phyloP scores from a whole-genome alignment of 2,888 invertebrate species.

The Oxycera nigricornis region DNA sequence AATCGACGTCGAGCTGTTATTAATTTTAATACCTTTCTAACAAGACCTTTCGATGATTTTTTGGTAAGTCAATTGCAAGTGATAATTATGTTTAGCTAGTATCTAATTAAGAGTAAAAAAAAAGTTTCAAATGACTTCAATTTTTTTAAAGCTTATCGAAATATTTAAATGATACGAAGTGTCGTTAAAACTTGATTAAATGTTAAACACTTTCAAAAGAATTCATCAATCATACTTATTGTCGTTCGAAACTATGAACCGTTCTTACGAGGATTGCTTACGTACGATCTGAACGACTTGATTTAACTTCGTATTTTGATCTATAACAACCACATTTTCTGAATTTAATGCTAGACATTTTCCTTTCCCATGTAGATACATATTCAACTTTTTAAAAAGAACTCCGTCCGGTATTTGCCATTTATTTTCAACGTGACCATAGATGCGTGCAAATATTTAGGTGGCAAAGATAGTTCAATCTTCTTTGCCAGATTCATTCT shows the following conservation, averaged over 20 bases:
- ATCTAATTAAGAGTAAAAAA: neutral
- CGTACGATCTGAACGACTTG: too few species aligned
- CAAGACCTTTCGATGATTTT: neutral
- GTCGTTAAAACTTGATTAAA: too few species aligned
- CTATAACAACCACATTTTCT: too few species aligned
- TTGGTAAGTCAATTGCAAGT: too few species aligned
- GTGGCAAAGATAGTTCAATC: neutral
- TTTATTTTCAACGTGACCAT: conserved; percentile 18
- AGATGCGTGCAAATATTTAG: conserved; percentile 1
- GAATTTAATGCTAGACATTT: too few species aligned
- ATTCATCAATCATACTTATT: too few species aligned
- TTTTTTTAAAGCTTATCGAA: too few species aligned
- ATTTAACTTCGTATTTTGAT: too few species aligned
- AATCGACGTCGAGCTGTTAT: neutral
- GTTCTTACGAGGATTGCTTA: too few species aligned
- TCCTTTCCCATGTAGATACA: neutral
- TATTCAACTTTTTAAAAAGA: conserved; percentile 14
- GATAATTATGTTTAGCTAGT: neutral
- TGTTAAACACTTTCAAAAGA: too few species aligned
- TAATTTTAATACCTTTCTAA: neutral
- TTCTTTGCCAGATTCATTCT: neutral
- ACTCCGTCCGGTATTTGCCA: conserved; percentile 5
- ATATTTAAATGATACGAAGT: too few species aligned
- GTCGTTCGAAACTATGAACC: too few species aligned
- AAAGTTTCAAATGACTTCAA: neutral